These are phyloP conservation scores for Trissolcus brochymenae DNA, from an alignment of 2,888 invertebrate species.

Conservation along the genomic window DNA sequence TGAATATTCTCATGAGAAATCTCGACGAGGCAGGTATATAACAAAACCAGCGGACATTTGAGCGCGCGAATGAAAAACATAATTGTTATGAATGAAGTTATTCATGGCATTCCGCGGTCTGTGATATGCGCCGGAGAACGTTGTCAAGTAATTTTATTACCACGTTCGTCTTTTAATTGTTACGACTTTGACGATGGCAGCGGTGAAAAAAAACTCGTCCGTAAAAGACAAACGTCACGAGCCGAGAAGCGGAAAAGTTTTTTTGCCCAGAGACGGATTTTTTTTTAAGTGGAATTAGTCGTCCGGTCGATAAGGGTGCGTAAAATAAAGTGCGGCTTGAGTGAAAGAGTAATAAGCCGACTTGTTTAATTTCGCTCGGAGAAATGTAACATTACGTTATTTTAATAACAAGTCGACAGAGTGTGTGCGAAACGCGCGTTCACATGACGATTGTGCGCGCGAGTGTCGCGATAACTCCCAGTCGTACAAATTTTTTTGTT, in stretches of 20 bases:
- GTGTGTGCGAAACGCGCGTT: constrained; percentile 32
- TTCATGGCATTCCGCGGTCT: constrained; percentile 36
- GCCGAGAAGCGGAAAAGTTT: constrained; percentile 6
- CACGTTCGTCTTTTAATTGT: constrained; percentile 47
- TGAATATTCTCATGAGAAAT: constrained; percentile 5
- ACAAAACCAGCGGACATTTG: constrained; percentile 7
- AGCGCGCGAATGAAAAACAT: constrained; percentile 24
- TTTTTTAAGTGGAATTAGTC: constrained; percentile 8
- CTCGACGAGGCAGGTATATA: background rate
- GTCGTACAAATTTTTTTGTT: constrained; percentile 30
- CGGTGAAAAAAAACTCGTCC: constrained; percentile 18
- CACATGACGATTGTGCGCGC: constrained; percentile 35
- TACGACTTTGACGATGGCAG: constrained; percentile 15
- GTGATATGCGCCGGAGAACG: constrained; percentile 34
- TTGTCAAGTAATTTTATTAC: constrained; percentile 45
- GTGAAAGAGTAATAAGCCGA: constrained; percentile 17
- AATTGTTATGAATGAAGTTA: constrained; percentile 56
- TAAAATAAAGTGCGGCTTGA: background rate
- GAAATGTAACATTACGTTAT: constrained; percentile 33
- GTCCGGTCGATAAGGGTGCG: background rate
- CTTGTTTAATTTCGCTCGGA: constrained; percentile 24
- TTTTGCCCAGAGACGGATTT: constrained; percentile 4
- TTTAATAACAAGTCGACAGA: constrained; percentile 44
- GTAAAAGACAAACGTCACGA: constrained; percentile 23
- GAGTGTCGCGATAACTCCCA: constrained; percentile 45